Evolutionary conservation across 2,113 vertebrate genomes (phyloP), one percentile per base, ranked within the genome.

Genomic region (Plecotus auritus): DNA sequence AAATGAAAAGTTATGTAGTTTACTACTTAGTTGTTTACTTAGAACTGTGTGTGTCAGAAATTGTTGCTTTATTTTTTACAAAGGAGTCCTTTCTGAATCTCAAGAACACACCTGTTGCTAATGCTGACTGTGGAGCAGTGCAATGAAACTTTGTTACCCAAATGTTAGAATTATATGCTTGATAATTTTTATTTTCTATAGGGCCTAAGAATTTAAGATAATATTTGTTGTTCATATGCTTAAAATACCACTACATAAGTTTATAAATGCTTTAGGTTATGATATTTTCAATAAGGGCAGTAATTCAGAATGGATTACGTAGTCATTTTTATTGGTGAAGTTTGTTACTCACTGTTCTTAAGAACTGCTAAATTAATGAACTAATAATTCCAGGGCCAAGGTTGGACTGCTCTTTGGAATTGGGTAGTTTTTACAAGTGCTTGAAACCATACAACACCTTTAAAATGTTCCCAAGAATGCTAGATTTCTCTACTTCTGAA

Each of bases 271-370:
- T 56, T 72, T 86, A 92, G 54, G 54, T 42, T 51, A 51, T 76
- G 42, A 49, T 80, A 13, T 83, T 95, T 90, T 69, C 84, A 76
- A 23, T 76, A 30, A 95, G 37, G 47, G 70, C 35, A 22, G 7
- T 74, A 87, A 87, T 76, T 96, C 13, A 81, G 66, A 92, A 37
- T 91, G 64, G n/a, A 73, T 95, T 90, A 74, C 80, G 40, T 40
- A 82, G 22, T 47, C 23, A 23, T 94, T 56, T 74, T 18, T 14
- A 7, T 40, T 95, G 73, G 40, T 92, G 51, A 95, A 49, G 85
- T 78, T 30, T 87, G 76, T 76, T 88, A 13, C 2, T 67, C 40
- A 42, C 5, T 76, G 22, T 72, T 92, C 61, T 70, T 84, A 74
- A 94, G 91, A 76, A 10, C 4, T 72, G 6, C 30, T 69, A 49